Base-by-base conservation (phyloP, 2,113 vertebrate species). In the Elephas maximus region DNA sequence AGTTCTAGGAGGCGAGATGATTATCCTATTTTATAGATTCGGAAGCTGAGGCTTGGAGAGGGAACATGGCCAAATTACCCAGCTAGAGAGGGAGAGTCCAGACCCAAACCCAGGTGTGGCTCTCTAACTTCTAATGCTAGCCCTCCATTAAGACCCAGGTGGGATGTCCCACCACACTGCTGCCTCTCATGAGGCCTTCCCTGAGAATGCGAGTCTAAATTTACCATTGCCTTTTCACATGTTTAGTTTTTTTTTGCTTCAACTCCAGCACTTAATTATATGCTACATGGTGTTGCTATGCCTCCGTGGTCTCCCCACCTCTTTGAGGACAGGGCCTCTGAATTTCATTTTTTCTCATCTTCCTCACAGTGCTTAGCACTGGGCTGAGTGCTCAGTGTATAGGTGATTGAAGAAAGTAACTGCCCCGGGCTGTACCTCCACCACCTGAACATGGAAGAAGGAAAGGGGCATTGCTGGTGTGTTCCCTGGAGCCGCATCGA, bases 261-360 rank as follows among this genome's bases (percentile, higher is more conserved):
- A 53, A 95, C n/a, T 57, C 33, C 45, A 92, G 44, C 74, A 86
- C 62, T 88, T 90, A 77, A 33, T 88, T 62, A 41, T 80, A 8
- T 44, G 62, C 82, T 79, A 11, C 1, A 18, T 5, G 17, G 57
- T 77, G 6, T 18, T 6, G 9, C 45, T 78, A 45, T 41, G n/a
- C 18, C n/a, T 93, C 62, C 20, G 45, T 81, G 85, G 26, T 67
- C 62, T 87, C 51, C n/a, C 57, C 33, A 15, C 33, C 67, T 88
- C 69, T 84, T 51, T 1, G 28, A 84, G 37, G 26, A n/a, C 11
- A 41, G 48, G 44, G 10, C 45, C 82, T 28, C 24, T 73, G 62
- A 69, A 14, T 78, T 77, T 37, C 17, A 8, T 63, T 94, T 69
- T 48, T 80, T 65, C 30, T 41, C 23, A 0, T 63, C 37, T 95